Base-by-base conservation (phyloP, 1,140 invertebrate genomes). In the Drosophila trapezifrons region DNA sequence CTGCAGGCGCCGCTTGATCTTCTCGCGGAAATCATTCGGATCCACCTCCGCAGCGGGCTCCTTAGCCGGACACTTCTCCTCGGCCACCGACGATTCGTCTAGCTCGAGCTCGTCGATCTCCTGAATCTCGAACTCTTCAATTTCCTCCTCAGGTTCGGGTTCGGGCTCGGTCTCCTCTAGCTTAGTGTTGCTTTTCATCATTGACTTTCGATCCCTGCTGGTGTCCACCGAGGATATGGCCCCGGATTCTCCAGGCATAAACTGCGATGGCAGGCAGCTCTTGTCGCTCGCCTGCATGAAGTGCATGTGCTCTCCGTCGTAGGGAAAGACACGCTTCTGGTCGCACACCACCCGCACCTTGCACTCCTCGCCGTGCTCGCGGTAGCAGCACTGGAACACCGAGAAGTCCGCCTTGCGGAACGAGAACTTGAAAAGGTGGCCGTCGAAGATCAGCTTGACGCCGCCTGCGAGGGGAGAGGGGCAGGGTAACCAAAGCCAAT, bases 301-400 rank as follows among this genome's bases (percentile, higher is more conserved):
- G 57, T 92, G 91, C 5, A 77, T 64, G 54, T 92, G 91, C 17
- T 90, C 91, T 6, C 87, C 87, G 29, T 92, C 91, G 29, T 91
- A 80, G 10, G 87, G 90, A 47, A 81, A 92, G 1, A 91, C 90
- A 0, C 83, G 73, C 13, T 91, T 91, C 32, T 91, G 90, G 62
- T 91, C 84, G 64, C 83, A 80, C 6, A 92, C 89, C 4, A 92
- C 89, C 15, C 89, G 87, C 32, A 90, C 91, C 60, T 84, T 81
- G 66, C 91, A 92, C 55, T 91, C 75, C 38, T 92, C 85, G 20
- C 76, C 81, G 25, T 91, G 90, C 49, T 91, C 90, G 13, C 90
- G 76, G 62, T 85, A 91, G 57, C 85, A 90, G 76, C 91, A 92
- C 43, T 92, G 91, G 69, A 91, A 92, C n/a, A 92, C 86, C 7